Percentiles rank a stretch among this genome's conserved stretches.
phyloP scores from a whole-genome alignment of 1,140 invertebrate species.

The Pseudomyrmex gracilis region DNA sequence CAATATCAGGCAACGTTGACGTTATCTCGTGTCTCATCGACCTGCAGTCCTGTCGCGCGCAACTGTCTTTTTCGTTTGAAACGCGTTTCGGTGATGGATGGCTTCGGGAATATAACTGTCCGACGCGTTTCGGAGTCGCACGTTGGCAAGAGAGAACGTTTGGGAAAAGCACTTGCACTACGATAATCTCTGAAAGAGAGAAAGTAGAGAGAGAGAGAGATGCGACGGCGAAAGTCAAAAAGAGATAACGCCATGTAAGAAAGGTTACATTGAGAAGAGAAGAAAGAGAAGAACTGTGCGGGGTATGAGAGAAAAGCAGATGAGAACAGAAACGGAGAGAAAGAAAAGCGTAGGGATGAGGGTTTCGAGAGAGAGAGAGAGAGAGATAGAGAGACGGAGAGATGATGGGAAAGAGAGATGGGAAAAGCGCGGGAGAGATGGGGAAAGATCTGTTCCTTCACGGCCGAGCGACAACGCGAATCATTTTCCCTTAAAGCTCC shows the following conservation, averaged over 20 bases:
- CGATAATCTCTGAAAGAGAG: constrained; percentile 5
- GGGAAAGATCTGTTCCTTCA: constrained; percentile 58
- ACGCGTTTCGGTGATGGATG: constrained; percentile 57
- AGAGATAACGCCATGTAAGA: constrained; percentile 6
- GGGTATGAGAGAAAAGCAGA: background rate
- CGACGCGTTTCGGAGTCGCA: background rate
- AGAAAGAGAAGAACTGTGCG: background rate
- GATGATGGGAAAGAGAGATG: background rate
- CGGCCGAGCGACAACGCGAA: constrained; percentile 70
- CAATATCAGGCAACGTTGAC: constrained; percentile 55
- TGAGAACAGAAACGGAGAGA: constrained; percentile 9
- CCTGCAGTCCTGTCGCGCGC: constrained; percentile 8
- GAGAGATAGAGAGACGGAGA: background rate
- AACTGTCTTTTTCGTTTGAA: constrained; percentile 57
- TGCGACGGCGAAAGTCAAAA: constrained; percentile 45
- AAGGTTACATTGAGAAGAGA: constrained; percentile 23
- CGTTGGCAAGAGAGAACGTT: constrained; percentile 2
- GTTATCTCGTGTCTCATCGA: constrained; percentile 45
- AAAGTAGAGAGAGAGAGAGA: constrained; percentile 42
- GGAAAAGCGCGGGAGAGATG: background rate
- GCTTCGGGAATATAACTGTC: constrained; percentile 53
- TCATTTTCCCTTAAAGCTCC: constrained; percentile 72
- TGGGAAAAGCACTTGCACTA: constrained; percentile 25
- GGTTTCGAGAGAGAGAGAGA: background rate
- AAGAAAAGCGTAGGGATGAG: constrained; percentile 10